Conservation (phyloP, 92 coral and sea anemone species). For the Pocillopora meandrina region DNA sequence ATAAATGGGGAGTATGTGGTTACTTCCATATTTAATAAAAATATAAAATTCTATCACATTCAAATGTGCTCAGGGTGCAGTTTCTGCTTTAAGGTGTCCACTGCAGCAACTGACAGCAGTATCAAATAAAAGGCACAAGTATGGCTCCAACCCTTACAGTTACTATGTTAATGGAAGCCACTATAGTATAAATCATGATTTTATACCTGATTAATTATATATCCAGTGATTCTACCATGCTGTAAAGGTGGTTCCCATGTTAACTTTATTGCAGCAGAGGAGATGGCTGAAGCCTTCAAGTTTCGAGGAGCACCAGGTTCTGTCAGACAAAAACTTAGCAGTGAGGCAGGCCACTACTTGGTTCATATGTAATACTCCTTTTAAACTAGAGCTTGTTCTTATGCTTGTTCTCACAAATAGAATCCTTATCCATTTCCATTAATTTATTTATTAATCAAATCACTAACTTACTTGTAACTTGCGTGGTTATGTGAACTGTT, state of each 20-base stretch:
- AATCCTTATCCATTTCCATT: too few relatives aligned
- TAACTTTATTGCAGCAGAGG: slow-evolving; percentile 19
- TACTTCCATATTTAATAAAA: too few relatives aligned
- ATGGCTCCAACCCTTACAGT: too few relatives aligned
- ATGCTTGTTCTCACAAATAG: too few relatives aligned
- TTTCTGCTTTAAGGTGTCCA: too few relatives aligned
- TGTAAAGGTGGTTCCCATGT: slow-evolving; percentile 54
- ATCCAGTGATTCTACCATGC: slow-evolving; percentile 19
- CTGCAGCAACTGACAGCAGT: too few relatives aligned
- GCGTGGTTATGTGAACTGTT: slow-evolving; percentile 15
- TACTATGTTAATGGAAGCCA: background rate
- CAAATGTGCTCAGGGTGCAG: too few relatives aligned
- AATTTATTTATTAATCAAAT: background rate
- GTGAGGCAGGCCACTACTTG: background rate
- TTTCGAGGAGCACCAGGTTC: slow-evolving; percentile 57
- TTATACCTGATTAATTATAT: slow-evolving; percentile 62
- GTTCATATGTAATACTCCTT: background rate
- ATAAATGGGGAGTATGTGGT: too few relatives aligned
- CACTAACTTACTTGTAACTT: slow-evolving; percentile 37
- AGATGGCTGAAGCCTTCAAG: slow-evolving; percentile 4
- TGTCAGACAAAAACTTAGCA: slow-evolving; percentile 1
- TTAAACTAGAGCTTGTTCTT: too few relatives aligned
- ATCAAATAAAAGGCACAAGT: too few relatives aligned
- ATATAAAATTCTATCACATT: too few relatives aligned
- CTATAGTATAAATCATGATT: too few relatives aligned